phyloP scores from a whole-genome alignment of 2,113 vertebrate species.

The Mesocricetus auratus region DNA sequence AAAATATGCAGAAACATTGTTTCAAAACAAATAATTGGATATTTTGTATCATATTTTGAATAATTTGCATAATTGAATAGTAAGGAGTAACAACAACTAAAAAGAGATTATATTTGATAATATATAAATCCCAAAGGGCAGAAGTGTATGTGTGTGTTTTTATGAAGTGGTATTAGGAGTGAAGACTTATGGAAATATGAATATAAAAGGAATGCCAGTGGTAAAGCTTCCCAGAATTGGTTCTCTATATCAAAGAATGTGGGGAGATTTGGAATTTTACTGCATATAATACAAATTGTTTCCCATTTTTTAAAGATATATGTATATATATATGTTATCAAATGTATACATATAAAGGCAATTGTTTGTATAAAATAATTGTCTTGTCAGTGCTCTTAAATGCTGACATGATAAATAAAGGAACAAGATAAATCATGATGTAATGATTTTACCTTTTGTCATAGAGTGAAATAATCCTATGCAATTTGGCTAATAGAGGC shows the following conservation, averaged over 20 bases:
- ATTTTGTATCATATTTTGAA: not conserved
- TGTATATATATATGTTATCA: too few relatives aligned
- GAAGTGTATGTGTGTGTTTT: not conserved
- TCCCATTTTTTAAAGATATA: not conserved
- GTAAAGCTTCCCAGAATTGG: not conserved
- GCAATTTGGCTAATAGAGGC: not conserved
- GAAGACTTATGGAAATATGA: not conserved
- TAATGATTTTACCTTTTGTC: not conserved
- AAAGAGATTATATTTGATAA: not conserved
- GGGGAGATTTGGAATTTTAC: not conserved
- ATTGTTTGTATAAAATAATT: not conserved
- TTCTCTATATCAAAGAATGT: not conserved
- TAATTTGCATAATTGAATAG: not conserved
- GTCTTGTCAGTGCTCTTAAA: not conserved
- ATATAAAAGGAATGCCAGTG: not conserved
- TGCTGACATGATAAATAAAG: not conserved
- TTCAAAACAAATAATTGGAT: not conserved
- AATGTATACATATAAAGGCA: not conserved
- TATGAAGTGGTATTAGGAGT: not conserved
- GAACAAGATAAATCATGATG: not conserved
- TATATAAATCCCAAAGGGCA: not conserved
- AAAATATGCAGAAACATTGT: not conserved
- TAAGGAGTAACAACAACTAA: not conserved
- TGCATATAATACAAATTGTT: not conserved
- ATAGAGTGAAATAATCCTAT: not conserved